Percentiles rank a stretch among this genome's conserved stretches.
Evolutionary conservation across 1,140 invertebrate species (phyloP).

Genomic region (Drosophila leontia): DNA sequence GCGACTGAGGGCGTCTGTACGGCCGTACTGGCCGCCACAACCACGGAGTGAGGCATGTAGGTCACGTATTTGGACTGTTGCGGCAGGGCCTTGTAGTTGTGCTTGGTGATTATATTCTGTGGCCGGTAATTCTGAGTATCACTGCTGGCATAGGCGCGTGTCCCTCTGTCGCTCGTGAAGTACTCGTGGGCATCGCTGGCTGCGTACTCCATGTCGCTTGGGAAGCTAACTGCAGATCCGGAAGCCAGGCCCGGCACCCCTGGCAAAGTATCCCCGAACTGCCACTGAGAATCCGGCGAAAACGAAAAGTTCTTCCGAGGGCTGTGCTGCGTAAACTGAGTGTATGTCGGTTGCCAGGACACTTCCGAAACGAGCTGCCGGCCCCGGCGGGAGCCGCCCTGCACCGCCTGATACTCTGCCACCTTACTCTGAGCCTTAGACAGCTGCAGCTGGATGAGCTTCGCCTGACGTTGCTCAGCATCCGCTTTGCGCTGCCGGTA

Average conservation of each 20-base stretch:
- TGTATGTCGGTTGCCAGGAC: slow-evolving; percentile 47
- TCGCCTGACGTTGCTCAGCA: slow-evolving; percentile 72
- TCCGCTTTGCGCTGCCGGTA: slow-evolving; percentile 70
- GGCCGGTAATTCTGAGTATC: slow-evolving; percentile 35
- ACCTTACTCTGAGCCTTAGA: slow-evolving; percentile 69
- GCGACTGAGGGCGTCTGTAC: slow-evolving; percentile 49
- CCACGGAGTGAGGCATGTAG: slow-evolving; percentile 71
- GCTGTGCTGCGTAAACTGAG: slow-evolving; percentile 27
- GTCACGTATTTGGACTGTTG: slow-evolving; percentile 66
- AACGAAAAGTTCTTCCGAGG: slow-evolving; percentile 43
- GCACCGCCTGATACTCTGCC: slow-evolving; percentile 44
- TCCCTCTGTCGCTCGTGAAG: slow-evolving; percentile 26
- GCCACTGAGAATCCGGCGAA: slow-evolving; percentile 55
- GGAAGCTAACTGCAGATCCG: slow-evolving; percentile 34
- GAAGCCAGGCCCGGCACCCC: slow-evolving; percentile 38
- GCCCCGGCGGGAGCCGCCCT: slow-evolving; percentile 31
- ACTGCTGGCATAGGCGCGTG: slow-evolving; percentile 49
- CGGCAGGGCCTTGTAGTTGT: slow-evolving; percentile 67
- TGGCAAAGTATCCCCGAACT: slow-evolving; percentile 35
- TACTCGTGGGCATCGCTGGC: slow-evolving; percentile 56
- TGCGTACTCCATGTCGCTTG: slow-evolving; percentile 53
- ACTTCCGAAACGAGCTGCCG: slow-evolving; percentile 34
- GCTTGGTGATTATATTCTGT: slow-evolving; percentile 69
- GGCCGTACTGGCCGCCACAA: slow-evolving; percentile 67
- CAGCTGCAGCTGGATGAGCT: slow-evolving; percentile 68